phyloP scores from a whole-genome alignment of 2,113 vertebrate genomes.

The Varanus komodoensis region DNA sequence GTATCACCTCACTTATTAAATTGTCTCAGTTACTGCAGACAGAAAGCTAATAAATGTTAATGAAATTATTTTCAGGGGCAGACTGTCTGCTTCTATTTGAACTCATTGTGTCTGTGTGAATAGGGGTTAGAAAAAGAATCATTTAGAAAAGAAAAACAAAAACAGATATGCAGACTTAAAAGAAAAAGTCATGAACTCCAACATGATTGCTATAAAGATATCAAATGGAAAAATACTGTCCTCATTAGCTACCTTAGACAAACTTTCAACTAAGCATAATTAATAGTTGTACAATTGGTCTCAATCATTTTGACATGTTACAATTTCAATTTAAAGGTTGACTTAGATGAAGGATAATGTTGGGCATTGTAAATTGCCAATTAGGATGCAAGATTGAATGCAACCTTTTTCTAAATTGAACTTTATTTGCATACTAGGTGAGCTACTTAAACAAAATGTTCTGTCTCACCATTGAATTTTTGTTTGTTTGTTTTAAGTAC shows the following conservation, averaged over 20 bases:
- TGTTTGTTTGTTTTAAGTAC: background rate
- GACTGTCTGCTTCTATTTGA: background rate
- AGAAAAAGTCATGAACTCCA: background rate
- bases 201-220: conserved; percentile 35
- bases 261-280: conserved; percentile 62
- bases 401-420: conserved; percentile 54
- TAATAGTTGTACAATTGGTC: conserved; percentile 51
- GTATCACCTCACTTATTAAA: background rate
- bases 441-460: conserved; percentile 32
- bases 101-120: background rate
- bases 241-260: conserved; percentile 19
- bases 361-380: conserved; percentile 54
- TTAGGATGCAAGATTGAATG: conserved; percentile 62
- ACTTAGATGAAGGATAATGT: conserved; percentile 58
- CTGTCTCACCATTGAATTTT: conserved; percentile 7
- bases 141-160: background rate
- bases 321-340: conserved; percentile 65
- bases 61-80: conserved; percentile 25
- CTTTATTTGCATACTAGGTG: conserved; percentile 40
- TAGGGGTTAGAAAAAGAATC: background rate
- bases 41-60: conserved; percentile 37
- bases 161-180: background rate
- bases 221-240: conserved; percentile 22
- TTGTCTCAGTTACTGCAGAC: background rate
- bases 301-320: conserved; percentile 54